Base-by-base conservation (phyloP, 2,797 vertebrate species). In the Acipenser ruthenus region DNA sequence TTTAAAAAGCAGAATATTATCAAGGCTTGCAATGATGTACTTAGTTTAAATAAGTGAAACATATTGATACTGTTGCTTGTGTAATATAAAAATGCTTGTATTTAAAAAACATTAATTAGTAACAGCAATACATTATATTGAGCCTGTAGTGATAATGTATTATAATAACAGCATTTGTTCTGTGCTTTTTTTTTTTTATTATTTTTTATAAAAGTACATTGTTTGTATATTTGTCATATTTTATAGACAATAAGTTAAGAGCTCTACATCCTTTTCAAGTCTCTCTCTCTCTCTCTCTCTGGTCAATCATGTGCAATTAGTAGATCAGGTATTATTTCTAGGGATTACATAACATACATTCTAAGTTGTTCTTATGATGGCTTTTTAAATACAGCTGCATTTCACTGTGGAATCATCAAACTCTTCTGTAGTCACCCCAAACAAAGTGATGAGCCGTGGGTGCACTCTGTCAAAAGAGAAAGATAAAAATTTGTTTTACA, bases 361-460 rank as follows among this genome's bases (percentile, higher is more conserved):
- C 37, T 37, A 37, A 37, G 5, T 5, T 37, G 37, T 37, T 37
- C 5, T 37, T 37, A 37, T 37, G 12, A 8, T 12, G 8, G 70
- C 70, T 50, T 74, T 72, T 89, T 88, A 96, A 77, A 95, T 87
- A 82, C 93, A 97, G 80, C 78, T 90, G 80, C 94, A 96, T 4
- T 86, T 91, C 56, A 77, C 77, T 53, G 82, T 85, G 1, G 78
- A 73, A 68, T 90, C 89, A 1, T 91, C 92, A 51, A 83, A 73
- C 69, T 93, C 90, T 65, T 95, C 88, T 47, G 88, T 79, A 64
- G 86, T 87, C 70, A 82, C 84, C 56, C 96, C 95, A 52, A 92
- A 99, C 65, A 97, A 85, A 72, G 80, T 83, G 77, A 98, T 92
- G 72, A 97, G 91, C 61, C 80, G 79, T 7, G 93, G 90, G 76